These are phyloP conservation scores for Labeo rohita DNA, from an alignment of 2,113 vertebrate species.

Conservation along the genomic window DNA sequence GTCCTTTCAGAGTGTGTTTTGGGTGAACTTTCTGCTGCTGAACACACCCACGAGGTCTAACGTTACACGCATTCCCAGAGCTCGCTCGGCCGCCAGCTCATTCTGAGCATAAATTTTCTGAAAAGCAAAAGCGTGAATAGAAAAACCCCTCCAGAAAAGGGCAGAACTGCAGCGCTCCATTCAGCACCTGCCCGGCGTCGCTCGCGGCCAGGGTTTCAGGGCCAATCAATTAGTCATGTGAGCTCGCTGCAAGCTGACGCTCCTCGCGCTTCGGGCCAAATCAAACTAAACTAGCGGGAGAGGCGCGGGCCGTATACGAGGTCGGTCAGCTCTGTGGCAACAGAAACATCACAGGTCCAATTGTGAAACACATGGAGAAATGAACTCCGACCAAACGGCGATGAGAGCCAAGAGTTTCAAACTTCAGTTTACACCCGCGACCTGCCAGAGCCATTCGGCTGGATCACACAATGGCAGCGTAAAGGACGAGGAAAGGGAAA, in stretches of 20 bases:
- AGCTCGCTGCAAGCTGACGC: background rate
- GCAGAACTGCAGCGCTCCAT: background rate
- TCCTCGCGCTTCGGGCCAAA: slow-evolving; percentile 19
- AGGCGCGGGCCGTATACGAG: background rate
- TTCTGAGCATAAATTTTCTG: background rate
- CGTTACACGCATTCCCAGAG: background rate
- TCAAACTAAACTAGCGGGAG: slow-evolving; percentile 6
- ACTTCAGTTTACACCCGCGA: background rate
- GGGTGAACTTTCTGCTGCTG: background rate
- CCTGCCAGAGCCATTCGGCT: slow-evolving; percentile 21
- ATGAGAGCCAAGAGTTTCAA: background rate
- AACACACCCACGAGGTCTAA: slow-evolving; percentile 21
- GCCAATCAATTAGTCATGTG: slow-evolving; percentile 48
- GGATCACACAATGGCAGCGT: slow-evolving; percentile 21
- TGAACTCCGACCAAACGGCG: background rate
- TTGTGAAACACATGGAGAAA: slow-evolving; percentile 8
- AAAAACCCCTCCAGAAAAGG: slow-evolving; percentile 1
- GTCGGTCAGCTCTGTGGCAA: background rate
- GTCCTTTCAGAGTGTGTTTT: background rate
- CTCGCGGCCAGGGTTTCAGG: slow-evolving; percentile 5
- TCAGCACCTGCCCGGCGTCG: background rate
- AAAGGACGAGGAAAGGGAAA: background rate
- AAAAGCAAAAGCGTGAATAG: background rate
- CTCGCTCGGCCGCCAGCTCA: background rate
- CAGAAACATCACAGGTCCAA: background rate